A percentile compares a stretch with the other conserved stretches of the same genome.
phyloP scores from a whole-genome alignment of 2,888 invertebrate genomes.

The Byasa hedistus region DNA sequence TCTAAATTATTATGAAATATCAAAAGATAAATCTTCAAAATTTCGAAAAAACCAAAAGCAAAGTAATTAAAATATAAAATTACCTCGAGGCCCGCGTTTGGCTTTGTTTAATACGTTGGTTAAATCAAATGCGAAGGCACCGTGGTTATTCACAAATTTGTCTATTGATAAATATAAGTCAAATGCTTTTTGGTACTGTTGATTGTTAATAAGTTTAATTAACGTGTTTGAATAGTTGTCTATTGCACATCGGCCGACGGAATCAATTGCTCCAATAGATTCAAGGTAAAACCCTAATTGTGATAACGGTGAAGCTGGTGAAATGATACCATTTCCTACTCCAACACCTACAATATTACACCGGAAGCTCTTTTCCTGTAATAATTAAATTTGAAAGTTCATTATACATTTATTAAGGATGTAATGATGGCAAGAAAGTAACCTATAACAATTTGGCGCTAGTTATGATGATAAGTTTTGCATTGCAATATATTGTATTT shows the following conservation, averaged over 20 bases:
- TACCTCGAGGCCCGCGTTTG: conserved; percentile 37
- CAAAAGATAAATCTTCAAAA: too few relatives aligned
- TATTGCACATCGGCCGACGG: conserved; percentile 79
- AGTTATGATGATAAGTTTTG: too few relatives aligned
- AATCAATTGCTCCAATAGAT: conserved; percentile 83
- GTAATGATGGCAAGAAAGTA: too few relatives aligned
- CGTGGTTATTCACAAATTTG: conserved; percentile 73
- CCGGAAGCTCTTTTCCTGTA: conserved; percentile 67
- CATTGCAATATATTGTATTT: too few relatives aligned
- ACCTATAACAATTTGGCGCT: too few relatives aligned
- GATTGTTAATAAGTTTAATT: conserved; percentile 69
- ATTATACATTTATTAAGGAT: too few relatives aligned
- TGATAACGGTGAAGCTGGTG: conserved; percentile 78
- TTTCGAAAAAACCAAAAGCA: too few relatives aligned
- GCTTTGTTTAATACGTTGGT: conserved; percentile 61
- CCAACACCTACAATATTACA: conserved; percentile 87
- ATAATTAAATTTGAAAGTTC: background rate
- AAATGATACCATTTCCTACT: conserved; percentile 91
- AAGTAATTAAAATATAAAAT: background rate
- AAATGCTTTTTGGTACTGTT: conserved; percentile 80
- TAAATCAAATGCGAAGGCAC: conserved; percentile 86
- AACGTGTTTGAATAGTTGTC: conserved; percentile 76
- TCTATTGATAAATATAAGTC: conserved; percentile 82
- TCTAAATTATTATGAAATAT: too few relatives aligned
- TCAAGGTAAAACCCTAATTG: conserved; percentile 70